A percentile compares a stretch with the other conserved stretches of the same genome.
Conservation (phyloP, 2,888 invertebrate genomes). For the Phaedon cochleariae region DNA sequence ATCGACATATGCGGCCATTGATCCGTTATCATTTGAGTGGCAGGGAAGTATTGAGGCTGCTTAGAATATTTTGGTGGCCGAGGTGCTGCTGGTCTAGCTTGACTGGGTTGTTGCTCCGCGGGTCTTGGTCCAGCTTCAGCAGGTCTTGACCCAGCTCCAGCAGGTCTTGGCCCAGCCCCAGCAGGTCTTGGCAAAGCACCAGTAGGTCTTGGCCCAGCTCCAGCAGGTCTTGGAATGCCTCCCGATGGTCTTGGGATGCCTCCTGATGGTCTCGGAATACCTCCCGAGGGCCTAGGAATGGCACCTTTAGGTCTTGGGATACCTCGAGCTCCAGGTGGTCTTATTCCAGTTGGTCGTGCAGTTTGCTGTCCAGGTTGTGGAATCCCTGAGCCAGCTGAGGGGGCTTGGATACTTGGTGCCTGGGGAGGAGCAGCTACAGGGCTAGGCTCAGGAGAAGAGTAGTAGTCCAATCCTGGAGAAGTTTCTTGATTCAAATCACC, state of each 20-base stretch:
- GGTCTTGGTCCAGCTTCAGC: neutral
- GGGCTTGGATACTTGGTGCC: neutral
- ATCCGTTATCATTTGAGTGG: conserved; percentile 15
- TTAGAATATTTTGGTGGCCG: conserved; percentile 21
- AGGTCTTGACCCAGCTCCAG: no score
- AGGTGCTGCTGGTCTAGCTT: neutral
- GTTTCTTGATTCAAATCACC: neutral
- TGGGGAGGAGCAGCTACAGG: neutral
- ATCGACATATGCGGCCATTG: conserved; percentile 17
- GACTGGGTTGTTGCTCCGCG: neutral
- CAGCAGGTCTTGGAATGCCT: neutral
- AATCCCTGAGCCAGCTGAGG: no score
- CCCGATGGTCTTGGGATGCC: neutral
- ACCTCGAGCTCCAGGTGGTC: neutral
- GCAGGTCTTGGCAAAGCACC: neutral
- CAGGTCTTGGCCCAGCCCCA: no score
- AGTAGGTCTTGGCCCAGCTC: neutral
- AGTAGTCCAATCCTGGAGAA: neutral
- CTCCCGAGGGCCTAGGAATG: neutral
- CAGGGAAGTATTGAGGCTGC: conserved; percentile 29
- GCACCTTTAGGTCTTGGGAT: neutral
- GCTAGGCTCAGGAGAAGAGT: neutral
- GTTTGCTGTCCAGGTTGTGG: neutral
- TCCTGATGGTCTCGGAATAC: neutral
- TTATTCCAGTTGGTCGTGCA: neutral